Evolutionary conservation across 2,113 vertebrate genomes (phyloP).

Genomic region (Alligator sinensis): DNA sequence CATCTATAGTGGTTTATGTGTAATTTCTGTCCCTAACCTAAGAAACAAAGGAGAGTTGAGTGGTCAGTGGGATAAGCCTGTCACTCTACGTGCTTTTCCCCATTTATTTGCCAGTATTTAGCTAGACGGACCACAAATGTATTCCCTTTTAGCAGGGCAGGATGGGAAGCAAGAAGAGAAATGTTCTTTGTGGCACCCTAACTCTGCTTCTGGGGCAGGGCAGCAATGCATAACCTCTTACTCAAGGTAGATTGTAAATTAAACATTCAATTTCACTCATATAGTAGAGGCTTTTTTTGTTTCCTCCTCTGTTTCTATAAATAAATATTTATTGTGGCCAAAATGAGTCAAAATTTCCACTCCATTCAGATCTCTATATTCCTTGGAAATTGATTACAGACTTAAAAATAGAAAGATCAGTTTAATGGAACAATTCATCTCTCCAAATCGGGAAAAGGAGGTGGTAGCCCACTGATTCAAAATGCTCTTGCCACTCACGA

Average conservation of each 20-base stretch:
- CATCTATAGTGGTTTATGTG: too few relatives aligned
- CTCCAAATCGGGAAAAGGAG: not conserved
- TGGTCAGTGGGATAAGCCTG: too few relatives aligned
- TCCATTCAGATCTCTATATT: not conserved
- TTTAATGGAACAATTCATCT: not conserved
- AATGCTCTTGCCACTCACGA: not conserved
- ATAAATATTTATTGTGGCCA: not conserved
- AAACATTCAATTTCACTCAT: not conserved
- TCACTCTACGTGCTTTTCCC: not conserved
- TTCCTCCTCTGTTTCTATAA: not conserved
- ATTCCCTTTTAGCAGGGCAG: not conserved
- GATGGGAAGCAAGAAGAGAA: accelerated
- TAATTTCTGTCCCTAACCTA: too few relatives aligned
- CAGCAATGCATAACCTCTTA: accelerated
- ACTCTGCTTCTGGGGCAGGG: not conserved
- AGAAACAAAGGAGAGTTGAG: too few relatives aligned
- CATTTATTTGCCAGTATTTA: not conserved
- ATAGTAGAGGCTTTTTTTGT: not conserved
- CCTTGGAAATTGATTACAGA: not conserved
- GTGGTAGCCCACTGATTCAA: not conserved
- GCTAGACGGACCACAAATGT: not conserved
- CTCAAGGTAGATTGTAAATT: not conserved
- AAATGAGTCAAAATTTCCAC: not conserved
- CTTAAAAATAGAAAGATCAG: not conserved
- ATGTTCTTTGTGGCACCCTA: not conserved